Evolutionary conservation across 2,888 invertebrate genomes (phyloP).

Genomic region (Chrysolina oricalcia): DNA sequence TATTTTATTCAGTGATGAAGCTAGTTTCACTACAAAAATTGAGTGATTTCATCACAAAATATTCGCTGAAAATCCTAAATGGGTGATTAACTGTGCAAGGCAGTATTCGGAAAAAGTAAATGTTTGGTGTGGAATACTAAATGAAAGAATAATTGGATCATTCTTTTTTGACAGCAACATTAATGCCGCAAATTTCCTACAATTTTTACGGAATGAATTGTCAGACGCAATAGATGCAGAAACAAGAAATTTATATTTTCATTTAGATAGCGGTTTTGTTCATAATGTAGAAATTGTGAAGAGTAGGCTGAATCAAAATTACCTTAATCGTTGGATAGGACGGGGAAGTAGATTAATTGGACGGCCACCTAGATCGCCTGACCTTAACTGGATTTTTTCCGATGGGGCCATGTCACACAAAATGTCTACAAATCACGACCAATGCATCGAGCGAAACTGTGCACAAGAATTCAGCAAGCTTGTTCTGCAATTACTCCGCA

Average conservation of each 20-base stretch:
- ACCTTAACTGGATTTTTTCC: not conserved
- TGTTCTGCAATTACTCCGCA: too few species aligned
- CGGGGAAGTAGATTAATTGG: not conserved
- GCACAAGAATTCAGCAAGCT: slow-evolving; percentile 19
- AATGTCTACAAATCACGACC: slow-evolving; percentile 7
- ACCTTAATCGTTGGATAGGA: not conserved
- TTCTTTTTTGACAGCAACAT: too few species aligned
- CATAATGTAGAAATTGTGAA: not conserved
- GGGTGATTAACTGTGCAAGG: too few species aligned
- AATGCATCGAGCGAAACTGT: not conserved
- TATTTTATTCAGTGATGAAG: too few species aligned
- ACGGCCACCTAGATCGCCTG: slow-evolving; percentile 1
- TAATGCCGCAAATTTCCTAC: too few species aligned
- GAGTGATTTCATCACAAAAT: too few species aligned
- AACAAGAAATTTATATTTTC: slow-evolving; percentile 5
- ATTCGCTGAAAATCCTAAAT: too few species aligned
- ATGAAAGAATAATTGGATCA: too few species aligned
- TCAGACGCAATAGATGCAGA: slow-evolving; percentile 6
- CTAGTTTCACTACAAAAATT: too few species aligned
- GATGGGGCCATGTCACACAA: not conserved
- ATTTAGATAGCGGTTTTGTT: slow-evolving; percentile 17
- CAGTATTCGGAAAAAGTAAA: too few species aligned
- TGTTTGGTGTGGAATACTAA: too few species aligned
- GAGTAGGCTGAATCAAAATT: not conserved
- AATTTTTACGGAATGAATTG: slow-evolving; percentile 6